These are phyloP conservation scores for Homalodisca vitripennis DNA, from an alignment of 1,140 invertebrate species.

Conservation along the genomic window DNA sequence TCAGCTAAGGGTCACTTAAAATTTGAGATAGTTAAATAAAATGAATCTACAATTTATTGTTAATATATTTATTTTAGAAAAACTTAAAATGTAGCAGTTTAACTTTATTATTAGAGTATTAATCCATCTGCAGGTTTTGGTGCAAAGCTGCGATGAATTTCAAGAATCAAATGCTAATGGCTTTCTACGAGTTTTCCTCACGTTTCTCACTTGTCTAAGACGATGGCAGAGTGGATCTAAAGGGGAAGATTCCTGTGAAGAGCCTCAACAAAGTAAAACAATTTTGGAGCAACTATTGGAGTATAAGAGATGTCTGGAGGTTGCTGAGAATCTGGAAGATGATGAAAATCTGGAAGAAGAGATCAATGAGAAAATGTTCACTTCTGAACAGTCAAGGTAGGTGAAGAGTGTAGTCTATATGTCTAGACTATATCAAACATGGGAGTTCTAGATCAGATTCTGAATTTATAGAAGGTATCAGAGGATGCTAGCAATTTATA, in stretches of 20 bases:
- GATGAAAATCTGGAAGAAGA: conserved; percentile 48
- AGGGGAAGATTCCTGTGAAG: neutral
- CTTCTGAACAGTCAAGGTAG: no score
- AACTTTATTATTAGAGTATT: conserved; percentile 25
- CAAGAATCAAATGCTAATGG: conserved; percentile 54
- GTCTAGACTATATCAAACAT: no score
- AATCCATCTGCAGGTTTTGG: conserved; percentile 51
- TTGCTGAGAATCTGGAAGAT: conserved; percentile 34
- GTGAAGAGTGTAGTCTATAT: no score
- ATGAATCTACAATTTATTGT: no score
- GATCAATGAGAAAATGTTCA: conserved; percentile 56
- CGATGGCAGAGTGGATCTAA: conserved; percentile 49
- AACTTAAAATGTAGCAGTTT: no score
- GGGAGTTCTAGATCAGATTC: no score
- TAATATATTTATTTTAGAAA: conserved; percentile 32
- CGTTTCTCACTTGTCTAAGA: conserved; percentile 58
- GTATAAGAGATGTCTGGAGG: conserved; percentile 38
- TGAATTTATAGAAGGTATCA: no score
- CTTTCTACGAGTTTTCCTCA: conserved; percentile 63
- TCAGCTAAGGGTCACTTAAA: no score
- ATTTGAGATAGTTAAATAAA: no score
- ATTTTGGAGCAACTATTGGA: conserved; percentile 36
- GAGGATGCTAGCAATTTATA: no score
- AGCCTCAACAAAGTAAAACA: neutral
- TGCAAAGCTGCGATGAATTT: conserved; percentile 57